Base-by-base conservation (phyloP, 1,140 invertebrate species). In the Homalodisca vitripennis region DNA sequence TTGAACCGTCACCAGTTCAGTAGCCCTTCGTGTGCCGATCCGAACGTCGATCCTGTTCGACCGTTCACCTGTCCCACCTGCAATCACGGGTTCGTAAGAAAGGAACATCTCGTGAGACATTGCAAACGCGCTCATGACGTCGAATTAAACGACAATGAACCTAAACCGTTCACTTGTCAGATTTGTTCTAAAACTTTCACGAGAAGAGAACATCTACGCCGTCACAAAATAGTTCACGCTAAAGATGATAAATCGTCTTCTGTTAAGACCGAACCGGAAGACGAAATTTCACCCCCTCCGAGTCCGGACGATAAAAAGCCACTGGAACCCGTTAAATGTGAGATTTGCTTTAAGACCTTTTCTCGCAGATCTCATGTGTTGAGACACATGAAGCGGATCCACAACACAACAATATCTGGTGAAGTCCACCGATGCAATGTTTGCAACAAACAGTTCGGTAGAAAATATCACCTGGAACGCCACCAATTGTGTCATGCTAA, bases 281-380 rank as follows among this genome's bases (percentile, higher is more conserved):
- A 41, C 17, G 67, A 67, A 34, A 24, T 27, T 26, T 51, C 53
- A 10, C 29, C 66, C 3, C 68, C 68, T 6, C 75, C 75, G 53
- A 92, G 92, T 70, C 93, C 95, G 60, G 57, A 66, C 29, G 55
- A 66, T 27, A 3, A 30, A 72, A 27, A 68, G 30, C 34, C 68
- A 13, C 94, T 95, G 1, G 29, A 47, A 1, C 73, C 95, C 0
- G 98, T 94, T 81, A 85, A 91, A 27, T 99, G 97, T 79, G 95
- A 98, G 73, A 86, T 97, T 47, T 99, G 97, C 77, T 90, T 92
- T 27, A 98, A 98, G 80, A 92, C 95, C 71, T 99, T 99, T 82
- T 89, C 97, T 78, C 90, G 95, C 78, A 97, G 98, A 83, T 94
- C 70, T 2, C 94, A 98, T 80, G 84, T 98, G 67, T 88, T 92